These are phyloP conservation scores for Acomys russatus DNA, from an alignment of 2,797 vertebrate genomes.

Conservation along the genomic window DNA sequence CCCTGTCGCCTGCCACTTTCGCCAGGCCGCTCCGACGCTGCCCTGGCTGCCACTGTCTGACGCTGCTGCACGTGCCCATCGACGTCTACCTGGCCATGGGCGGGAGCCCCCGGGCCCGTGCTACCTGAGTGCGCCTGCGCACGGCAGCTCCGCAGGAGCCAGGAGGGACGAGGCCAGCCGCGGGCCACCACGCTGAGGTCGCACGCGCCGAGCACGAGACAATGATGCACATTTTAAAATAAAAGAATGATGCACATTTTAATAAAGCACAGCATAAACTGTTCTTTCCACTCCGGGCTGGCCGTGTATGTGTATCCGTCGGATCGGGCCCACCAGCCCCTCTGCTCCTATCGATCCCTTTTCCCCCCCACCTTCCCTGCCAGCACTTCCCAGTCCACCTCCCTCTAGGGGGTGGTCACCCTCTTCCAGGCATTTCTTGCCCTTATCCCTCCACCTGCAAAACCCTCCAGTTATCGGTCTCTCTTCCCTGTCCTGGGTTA, in stretches of 20 bases:
- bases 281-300: slow-evolving; percentile 80
- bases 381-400: neutral
- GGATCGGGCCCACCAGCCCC: neutral
- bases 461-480: too few species aligned
- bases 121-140: slow-evolving; percentile 75
- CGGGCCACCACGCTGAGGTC: slow-evolving; percentile 80
- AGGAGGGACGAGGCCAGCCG: slow-evolving; percentile 61
- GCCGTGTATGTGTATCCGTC: slow-evolving; percentile 72
- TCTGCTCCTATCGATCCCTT: neutral
- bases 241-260: slow-evolving; percentile 84
- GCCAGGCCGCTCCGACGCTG: slow-evolving; percentile 88
- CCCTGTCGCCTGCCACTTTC: neutral
- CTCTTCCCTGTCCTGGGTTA: neutral
- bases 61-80: slow-evolving; percentile 88
- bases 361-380: neutral
- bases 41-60: slow-evolving; percentile 89
- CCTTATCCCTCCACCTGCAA: neutral
- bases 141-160: slow-evolving; percentile 65
- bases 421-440: neutral
- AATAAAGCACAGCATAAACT: slow-evolving; percentile 86
- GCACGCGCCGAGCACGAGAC: slow-evolving; percentile 77
- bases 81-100: slow-evolving; percentile 88
- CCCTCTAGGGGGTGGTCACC: neutral
- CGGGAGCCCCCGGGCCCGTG: slow-evolving; percentile 79
- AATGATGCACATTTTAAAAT: slow-evolving; percentile 84